phyloP scores from a whole-genome alignment of 2,888 invertebrate genomes.

The Drosophila imparisetae region DNA sequence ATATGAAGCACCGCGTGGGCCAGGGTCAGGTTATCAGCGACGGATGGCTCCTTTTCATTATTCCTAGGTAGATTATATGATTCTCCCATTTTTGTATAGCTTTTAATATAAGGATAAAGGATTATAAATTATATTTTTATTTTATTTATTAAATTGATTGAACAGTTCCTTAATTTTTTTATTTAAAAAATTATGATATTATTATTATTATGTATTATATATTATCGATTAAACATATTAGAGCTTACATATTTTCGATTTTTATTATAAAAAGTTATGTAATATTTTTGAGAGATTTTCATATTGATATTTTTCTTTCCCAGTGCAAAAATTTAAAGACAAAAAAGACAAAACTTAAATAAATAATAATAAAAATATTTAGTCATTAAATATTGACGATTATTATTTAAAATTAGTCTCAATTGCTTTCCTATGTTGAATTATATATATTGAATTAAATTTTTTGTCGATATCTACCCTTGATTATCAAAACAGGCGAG shows the following conservation, averaged over 20 bases:
- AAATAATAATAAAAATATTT: no score
- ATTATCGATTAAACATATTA: no score
- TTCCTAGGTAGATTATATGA: neutral
- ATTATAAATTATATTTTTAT: neutral
- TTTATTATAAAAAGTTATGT: neutral
- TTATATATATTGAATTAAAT: no score
- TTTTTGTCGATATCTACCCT: neutral
- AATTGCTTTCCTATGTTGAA: no score
- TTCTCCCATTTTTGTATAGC: neutral
- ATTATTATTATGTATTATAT: no score
- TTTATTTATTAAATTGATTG: neutral
- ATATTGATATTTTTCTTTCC: neutral
- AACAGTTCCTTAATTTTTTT: no score
- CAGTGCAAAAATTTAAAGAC: no score
- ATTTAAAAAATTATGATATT: no score
- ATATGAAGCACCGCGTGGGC: neutral
- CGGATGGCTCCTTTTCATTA: neutral
- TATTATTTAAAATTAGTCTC: no score
- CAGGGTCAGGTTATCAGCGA: conserved; percentile 15
- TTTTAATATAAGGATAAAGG: neutral
- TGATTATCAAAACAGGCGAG: neutral
- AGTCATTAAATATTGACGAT: no score
- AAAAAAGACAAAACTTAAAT: no score
- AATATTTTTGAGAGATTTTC: neutral
- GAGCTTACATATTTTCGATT: neutral